These are phyloP conservation scores for Tetheella fluctuosa DNA, from an alignment of 2,888 invertebrate species.

Conservation along the genomic window DNA sequence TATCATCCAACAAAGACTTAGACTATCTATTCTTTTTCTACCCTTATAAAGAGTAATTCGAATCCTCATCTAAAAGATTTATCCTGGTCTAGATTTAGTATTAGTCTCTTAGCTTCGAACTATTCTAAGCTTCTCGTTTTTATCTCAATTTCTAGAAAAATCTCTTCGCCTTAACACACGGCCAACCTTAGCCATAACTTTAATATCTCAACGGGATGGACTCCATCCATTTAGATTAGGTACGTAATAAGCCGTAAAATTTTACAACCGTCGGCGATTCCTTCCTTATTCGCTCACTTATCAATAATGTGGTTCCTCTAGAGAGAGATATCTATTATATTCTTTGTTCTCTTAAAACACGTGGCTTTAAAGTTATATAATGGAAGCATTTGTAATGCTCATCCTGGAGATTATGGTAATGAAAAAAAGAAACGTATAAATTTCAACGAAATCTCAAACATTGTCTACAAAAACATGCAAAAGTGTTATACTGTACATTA, in stretches of 20 bases:
- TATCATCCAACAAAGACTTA: neutral
- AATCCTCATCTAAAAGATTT: slow-evolving; percentile 10
- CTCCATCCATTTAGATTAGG: slow-evolving; percentile 44
- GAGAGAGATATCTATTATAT: neutral
- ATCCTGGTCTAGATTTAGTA: slow-evolving; percentile 17
- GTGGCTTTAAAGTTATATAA: neutral
- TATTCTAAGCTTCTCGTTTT: slow-evolving; percentile 7
- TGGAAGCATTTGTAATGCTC: neutral
- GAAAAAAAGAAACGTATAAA: slow-evolving; percentile 16
- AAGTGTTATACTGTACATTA: slow-evolving; percentile 26
- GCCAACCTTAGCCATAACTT: slow-evolving; percentile 28
- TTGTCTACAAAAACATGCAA: slow-evolving; percentile 29
- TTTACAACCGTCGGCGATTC: slow-evolving; percentile 32
- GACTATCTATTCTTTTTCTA: neutral
- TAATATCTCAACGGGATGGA: slow-evolving; percentile 32
- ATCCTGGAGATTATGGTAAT: slow-evolving; percentile 6
- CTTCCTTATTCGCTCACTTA: slow-evolving; percentile 23
- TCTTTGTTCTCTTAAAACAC: neutral
- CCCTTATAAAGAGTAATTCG: neutral
- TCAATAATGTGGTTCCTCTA: slow-evolving; percentile 17
- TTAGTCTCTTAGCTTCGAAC: neutral
- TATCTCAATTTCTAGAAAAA: slow-evolving; percentile 24
- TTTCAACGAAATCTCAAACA: slow-evolving; percentile 25
- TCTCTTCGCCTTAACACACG: slow-evolving; percentile 27
- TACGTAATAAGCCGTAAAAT: slow-evolving; percentile 42